Base-by-base conservation (phyloP, 2,113 vertebrate species). In the Setophaga petechia region DNA sequence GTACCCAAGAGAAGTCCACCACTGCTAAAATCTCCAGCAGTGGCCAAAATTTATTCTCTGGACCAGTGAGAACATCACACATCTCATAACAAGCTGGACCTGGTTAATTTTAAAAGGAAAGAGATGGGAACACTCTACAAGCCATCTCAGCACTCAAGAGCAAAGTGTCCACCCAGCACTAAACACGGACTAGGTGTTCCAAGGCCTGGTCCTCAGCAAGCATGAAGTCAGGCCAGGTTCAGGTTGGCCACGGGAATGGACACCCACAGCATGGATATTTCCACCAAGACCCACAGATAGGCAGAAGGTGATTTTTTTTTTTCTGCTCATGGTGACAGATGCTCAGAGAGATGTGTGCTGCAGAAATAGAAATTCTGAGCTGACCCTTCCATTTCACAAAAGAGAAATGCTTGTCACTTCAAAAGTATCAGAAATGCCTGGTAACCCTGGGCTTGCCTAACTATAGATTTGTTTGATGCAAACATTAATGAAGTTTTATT, bases 51-150 rank as follows among this genome's bases (percentile, higher is more conserved):
- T 84, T 4, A 4, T 52, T 63, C 63, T 41, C 14, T 8, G 11
- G 58, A 90, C n/a, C 63, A 39, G 39, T 1, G 2, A 84, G 37
- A 92, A 84, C 17, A 58, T 33, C 55, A 49, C 37, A 57, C 15
- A 55, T 51, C 84, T 84, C 30, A 16, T 5, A 84, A 63, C 0
- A 0, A 88, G 72, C 28, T 52, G 39, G 27, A 79, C 47, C 72
- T 25, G 22, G 44, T 59, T 92, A 76, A 82, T 90, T 95, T 88
- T 85, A 93, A 79, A 82, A 39, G 28, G 54, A 82, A 84, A 35
- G 37, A 58, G 39, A 75, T 21, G n/a, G 54, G 67, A 86, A 80
- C 41, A 76, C 6, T 2, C 15, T 61, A 43, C 17, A 59, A 89
- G 15, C 51, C 78, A 52, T 37, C 61, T 39, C 61, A 47, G 8